phyloP scores from a whole-genome alignment of 2,888 invertebrate species.

The Belgica antarctica region DNA sequence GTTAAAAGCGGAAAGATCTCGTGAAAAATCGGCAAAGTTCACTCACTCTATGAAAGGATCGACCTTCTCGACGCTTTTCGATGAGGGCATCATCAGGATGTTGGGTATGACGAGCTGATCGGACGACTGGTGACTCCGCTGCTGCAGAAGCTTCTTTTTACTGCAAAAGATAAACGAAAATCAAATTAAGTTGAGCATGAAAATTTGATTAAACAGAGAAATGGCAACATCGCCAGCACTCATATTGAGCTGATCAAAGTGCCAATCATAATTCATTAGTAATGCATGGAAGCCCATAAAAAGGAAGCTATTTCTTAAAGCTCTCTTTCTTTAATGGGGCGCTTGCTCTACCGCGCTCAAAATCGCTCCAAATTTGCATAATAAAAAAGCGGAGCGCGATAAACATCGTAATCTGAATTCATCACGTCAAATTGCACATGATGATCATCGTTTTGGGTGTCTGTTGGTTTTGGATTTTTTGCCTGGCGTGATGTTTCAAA shows the following conservation, averaged over 20 bases:
- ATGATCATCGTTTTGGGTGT: neutral
- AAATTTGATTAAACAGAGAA: too few relatives aligned
- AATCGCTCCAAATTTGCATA: slow-evolving; percentile 25
- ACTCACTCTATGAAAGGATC: slow-evolving; percentile 37
- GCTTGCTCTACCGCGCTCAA: neutral
- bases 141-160: slow-evolving; percentile 33
- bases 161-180: slow-evolving; percentile 18
- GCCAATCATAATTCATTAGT: slow-evolving; percentile 31
- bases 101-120: slow-evolving; percentile 17
- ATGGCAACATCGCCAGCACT: too few relatives aligned
- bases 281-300: slow-evolving; percentile 1
- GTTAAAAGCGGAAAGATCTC: too few relatives aligned
- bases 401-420: slow-evolving; percentile 21
- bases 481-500: neutral
- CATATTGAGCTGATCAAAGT: neutral
- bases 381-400: slow-evolving; percentile 11
- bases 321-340: too few relatives aligned
- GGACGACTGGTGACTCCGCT: slow-evolving; percentile 5
- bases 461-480: neutral
- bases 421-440: slow-evolving; percentile 9
- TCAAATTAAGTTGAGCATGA: neutral
- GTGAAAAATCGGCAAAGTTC: neutral
- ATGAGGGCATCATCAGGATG: slow-evolving; percentile 36
- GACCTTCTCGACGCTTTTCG: slow-evolving; percentile 22
- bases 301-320: neutral